Base-by-base conservation (phyloP, 2,797 vertebrate species). In the Lophura swinhoii region DNA sequence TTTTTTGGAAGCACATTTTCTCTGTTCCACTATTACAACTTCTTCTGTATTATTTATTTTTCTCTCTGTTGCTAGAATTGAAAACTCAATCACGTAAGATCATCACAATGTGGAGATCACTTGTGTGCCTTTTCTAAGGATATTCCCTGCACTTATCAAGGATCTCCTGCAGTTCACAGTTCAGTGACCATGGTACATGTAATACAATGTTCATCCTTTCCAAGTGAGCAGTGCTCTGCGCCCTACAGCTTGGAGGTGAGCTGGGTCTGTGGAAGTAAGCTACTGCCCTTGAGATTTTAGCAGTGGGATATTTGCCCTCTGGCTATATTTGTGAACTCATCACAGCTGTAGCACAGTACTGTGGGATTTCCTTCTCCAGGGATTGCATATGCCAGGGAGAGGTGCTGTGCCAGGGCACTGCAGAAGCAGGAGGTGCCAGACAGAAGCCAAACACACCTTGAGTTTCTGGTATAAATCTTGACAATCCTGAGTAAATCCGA, bases 21-120 rank as follows among this genome's bases (percentile, higher is more conserved):
- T 93, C 59, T 82, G 31, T 74, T 69, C 21, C 35, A 39, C 26
- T 37, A 35, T n/a, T 72, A 58, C 81, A 92, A 75, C 28, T 92
- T 80, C 92, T 96, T 87, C 15, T 86, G 35, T 73, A 66, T 69
- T 75, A 37, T 33, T 86, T 26, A 26, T 56, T 95, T 91, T 76
- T 51, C 21, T 74, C 35, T 64, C 60, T 70, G 35, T 22, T 35
- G 11, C 48, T 63, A 22, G 22, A 79, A 83, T 4, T 41, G 14
- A 31, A 73, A 94, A 95, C 8, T 62, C 35, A n/a, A 39, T 70
- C 13, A 69, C 13, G 4, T 33, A 31, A 29, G 18, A 60, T 53
- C 21, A 11, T 85, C 24, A 26, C 17, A 13, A 49, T 56, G 28
- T 3, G 12, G 5, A 24, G 18, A 84, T 66, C 59, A 75, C 12